phyloP scores from a whole-genome alignment of 2,888 invertebrate genomes.

The Keiferia lycopersicella region DNA sequence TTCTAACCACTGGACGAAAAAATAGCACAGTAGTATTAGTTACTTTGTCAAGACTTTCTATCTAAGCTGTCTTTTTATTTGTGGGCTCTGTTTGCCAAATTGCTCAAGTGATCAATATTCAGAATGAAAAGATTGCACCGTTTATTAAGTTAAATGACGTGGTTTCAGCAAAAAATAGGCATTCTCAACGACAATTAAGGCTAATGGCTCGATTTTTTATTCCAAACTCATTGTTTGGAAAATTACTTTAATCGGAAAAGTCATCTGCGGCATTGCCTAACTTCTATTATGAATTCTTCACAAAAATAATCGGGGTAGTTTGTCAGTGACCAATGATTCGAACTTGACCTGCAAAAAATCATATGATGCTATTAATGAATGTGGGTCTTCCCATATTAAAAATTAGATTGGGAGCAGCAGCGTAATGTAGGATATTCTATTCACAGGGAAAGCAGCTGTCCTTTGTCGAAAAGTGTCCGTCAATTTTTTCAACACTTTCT shows the following conservation, averaged over 20 bases:
- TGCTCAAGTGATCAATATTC: not conserved
- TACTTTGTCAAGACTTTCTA: too few species aligned
- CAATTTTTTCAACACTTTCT: too few species aligned
- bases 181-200: constrained; percentile 46
- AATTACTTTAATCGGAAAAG: constrained; percentile 33
- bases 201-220: constrained; percentile 49
- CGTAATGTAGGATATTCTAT: too few species aligned
- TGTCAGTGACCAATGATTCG: not conserved
- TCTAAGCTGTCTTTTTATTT: not conserved
- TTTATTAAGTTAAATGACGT: constrained; percentile 40
- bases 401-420: too few species aligned
- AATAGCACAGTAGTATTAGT: too few species aligned
- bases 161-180: constrained; percentile 44
- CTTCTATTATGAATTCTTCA: constrained; percentile 4
- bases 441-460: too few species aligned
- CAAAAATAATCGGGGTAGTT: not conserved
- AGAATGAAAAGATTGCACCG: constrained; percentile 16
- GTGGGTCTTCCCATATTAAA: too few species aligned
- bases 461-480: too few species aligned
- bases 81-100: not conserved
- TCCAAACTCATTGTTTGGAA: constrained; percentile 39
- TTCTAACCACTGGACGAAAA: too few species aligned
- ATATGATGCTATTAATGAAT: too few species aligned
- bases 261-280: constrained; percentile 19
- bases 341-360: not conserved